Conservation (phyloP, 1,140 invertebrate species). For the Ceratosolen fusciceps region DNA sequence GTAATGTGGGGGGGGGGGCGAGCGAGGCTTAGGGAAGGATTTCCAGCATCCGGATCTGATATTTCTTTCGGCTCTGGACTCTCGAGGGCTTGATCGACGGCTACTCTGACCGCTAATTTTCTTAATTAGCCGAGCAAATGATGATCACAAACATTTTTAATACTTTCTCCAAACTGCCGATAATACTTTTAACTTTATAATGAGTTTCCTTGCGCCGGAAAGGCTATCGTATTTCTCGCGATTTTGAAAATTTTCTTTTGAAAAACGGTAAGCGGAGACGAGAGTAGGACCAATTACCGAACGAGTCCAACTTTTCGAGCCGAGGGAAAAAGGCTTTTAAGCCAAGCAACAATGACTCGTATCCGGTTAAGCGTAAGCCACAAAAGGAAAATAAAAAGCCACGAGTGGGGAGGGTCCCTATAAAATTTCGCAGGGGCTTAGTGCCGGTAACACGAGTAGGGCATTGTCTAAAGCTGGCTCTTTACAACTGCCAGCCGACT, state of each 20-base stretch:
- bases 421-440: conserved; percentile 24
- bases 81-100: not conserved
- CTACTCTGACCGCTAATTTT: not conserved
- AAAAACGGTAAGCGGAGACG: not conserved
- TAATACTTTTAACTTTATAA: too few species aligned
- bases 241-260: not conserved
- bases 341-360: not conserved
- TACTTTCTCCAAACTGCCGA: not conserved
- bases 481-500: not conserved
- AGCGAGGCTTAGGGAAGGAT: too few species aligned
- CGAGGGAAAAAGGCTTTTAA: conserved; percentile 21
- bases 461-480: conserved; percentile 7
- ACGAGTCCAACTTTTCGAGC: not conserved
- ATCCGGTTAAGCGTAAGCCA: not conserved
- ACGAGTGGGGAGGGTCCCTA: not conserved
- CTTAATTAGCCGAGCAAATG: not conserved
- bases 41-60: not conserved
- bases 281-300: too few species aligned
- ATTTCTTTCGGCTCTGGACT: not conserved
- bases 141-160: not conserved
- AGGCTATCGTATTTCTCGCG: not conserved
- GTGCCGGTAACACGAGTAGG: conserved; percentile 17
- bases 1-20: conserved; percentile 41
- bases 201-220: not conserved
- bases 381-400: not conserved